Evolutionary conservation across 2,113 vertebrate genomes (phyloP), one percentile per base, ranked within the genome.

Genomic region (Taurulus bubalis): DNA sequence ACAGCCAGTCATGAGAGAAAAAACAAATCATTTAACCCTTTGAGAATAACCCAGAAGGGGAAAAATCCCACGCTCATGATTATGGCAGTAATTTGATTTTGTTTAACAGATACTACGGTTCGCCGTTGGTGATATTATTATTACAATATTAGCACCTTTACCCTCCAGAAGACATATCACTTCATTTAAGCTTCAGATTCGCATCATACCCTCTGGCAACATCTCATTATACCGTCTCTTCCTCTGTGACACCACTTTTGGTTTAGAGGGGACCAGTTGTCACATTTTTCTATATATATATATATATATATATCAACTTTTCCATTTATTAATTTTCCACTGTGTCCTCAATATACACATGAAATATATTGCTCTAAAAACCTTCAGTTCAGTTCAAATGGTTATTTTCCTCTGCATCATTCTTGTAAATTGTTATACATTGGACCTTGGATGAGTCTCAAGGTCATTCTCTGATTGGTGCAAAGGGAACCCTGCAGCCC

Each of bases 251-350:
- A 34, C 28, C 56, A 45, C 30, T 58, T 73, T 65, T 74, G 56
- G 24, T 79, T 71, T 15, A 34, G 55, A 74, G 28, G 53, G 63
- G 64, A 22, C 78, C 71, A 51, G 32, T 88, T 82, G 75, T 80
- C 80, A 38, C 12, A 70, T 67, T 67, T 32, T 58, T 62, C n/a
- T n/a, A n/a, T n/a, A n/a, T 22, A 56, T 26, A 53, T 9, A 53
- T 22, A n/a, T 28, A 51, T 22, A 22, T 8, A 51, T 11, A 14
- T 56, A 9, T 24, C 10, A 49, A 49, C 47, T 49, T 20, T 20
- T 49, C 47, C 47, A 38, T 49, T 47, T 18, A 47, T 15, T 0
- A 14, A 42, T 42, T 42, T 15, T 15, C 14, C 40, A 42, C 12
- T 15, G 12, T 42, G 40, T 47, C 6, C 45, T 49, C 3, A 49